Evolutionary conservation across 2,888 invertebrate genomes (phyloP).

Genomic region (Suillia variegata): DNA sequence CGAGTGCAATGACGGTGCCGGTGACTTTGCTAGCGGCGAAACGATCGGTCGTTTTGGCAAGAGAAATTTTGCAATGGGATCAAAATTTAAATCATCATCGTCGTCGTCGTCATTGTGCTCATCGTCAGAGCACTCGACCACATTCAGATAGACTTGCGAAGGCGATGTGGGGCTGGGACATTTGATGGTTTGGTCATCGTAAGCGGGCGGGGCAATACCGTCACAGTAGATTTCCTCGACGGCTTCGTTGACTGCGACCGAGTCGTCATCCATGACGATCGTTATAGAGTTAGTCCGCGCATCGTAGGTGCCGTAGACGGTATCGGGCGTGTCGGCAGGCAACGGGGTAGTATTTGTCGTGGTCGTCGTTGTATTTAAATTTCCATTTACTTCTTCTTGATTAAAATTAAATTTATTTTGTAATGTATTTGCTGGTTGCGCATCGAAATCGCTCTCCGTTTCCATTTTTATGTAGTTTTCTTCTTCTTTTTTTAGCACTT

Average conservation of each 20-base stretch:
- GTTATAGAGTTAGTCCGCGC: conserved; percentile 76
- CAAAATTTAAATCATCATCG: conserved; percentile 44
- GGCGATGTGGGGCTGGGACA: conserved; percentile 51
- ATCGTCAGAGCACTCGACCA: conserved; percentile 24
- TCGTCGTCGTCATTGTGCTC: not conserved
- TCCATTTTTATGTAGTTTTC: conserved; percentile 13
- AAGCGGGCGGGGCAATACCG: conserved; percentile 49
- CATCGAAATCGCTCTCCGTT: too few species aligned
- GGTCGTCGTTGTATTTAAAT: conserved; percentile 29
- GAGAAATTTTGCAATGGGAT: conserved; percentile 52
- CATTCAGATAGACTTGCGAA: conserved; percentile 51
- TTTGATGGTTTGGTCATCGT: conserved; percentile 45
- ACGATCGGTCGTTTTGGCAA: conserved; percentile 45
- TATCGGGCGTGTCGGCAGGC: conserved; percentile 61
- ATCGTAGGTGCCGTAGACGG: conserved; percentile 75
- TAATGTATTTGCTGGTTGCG: conserved; percentile 4
- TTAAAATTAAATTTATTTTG: conserved; percentile 6
- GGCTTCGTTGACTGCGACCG: conserved; percentile 63
- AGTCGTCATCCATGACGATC: conserved; percentile 68
- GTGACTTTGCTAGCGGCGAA: conserved; percentile 53
- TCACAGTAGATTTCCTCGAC: conserved; percentile 61
- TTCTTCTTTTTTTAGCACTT: conserved; percentile 12
- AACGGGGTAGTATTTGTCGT: conserved; percentile 17
- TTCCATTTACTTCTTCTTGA: conserved; percentile 30
- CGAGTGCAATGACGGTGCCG: conserved; percentile 50